phyloP scores from a whole-genome alignment of 1,140 invertebrate species.

The Amyelois transitella region DNA sequence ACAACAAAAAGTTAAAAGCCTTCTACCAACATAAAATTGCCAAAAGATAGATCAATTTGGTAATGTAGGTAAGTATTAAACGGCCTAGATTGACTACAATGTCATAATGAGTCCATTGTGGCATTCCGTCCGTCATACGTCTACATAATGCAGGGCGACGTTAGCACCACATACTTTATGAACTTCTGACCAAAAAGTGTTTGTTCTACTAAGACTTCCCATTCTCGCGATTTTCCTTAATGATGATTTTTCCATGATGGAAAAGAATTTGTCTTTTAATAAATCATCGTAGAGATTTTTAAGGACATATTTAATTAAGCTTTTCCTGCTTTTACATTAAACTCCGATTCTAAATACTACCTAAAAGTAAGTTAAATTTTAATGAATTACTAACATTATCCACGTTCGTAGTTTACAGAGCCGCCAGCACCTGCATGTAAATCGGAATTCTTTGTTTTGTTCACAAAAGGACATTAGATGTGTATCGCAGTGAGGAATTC shows the following conservation, averaged over 20 bases:
- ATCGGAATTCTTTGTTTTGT: slow-evolving; percentile 24
- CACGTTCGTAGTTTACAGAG: not conserved
- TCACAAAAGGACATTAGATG: slow-evolving; percentile 32
- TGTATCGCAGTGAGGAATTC: slow-evolving; percentile 23
- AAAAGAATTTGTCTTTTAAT: too few relatives aligned
- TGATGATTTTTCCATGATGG: too few relatives aligned
- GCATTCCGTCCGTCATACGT: slow-evolving; percentile 1
- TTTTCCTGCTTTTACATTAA: too few relatives aligned
- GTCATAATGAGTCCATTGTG: slow-evolving; percentile 1
- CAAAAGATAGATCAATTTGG: not conserved
- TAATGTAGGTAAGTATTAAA: not conserved
- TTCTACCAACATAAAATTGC: not conserved
- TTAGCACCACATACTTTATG: not conserved
- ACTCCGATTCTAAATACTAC: too few relatives aligned
- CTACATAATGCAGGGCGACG: not conserved
- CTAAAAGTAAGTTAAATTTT: too few relatives aligned
- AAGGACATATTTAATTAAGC: too few relatives aligned
- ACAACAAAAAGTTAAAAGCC: not conserved
- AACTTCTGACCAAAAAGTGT: not conserved
- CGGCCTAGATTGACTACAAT: not conserved
- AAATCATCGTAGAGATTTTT: too few relatives aligned
- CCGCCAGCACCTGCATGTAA: slow-evolving; percentile 1
- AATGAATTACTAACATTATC: not conserved
- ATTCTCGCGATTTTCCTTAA: too few relatives aligned
- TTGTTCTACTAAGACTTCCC: too few relatives aligned